Percentiles rank a stretch among this genome's conserved stretches.
Conservation (phyloP, 2,113 vertebrate genomes). For the Hemibagrus wyckioides region DNA sequence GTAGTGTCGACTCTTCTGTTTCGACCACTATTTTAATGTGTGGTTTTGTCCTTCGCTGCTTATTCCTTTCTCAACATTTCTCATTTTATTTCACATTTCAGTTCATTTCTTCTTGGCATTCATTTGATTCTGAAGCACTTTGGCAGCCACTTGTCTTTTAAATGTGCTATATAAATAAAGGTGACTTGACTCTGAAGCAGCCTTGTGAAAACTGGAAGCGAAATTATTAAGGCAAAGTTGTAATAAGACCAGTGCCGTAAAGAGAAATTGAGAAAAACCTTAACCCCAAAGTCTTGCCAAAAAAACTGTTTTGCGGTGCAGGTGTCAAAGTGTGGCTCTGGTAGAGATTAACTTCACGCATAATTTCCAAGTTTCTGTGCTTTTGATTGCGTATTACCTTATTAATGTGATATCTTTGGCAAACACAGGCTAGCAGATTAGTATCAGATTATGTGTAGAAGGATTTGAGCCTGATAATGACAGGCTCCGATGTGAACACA, state of each 20-base stretch:
- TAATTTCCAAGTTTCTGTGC: background rate
- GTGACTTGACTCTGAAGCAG: too few species aligned
- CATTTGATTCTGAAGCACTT: too few species aligned
- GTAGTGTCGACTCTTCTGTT: background rate
- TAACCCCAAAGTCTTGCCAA: too few species aligned
- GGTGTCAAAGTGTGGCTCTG: background rate
- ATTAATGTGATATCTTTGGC: background rate
- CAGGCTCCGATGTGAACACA: background rate
- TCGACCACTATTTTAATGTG: background rate
- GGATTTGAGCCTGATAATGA: slow-evolving; percentile 6
- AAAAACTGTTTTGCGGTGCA: too few species aligned
- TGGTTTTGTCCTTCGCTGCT: background rate
- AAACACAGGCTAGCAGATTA: background rate
- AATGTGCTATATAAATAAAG: background rate
- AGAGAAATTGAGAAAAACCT: too few species aligned
- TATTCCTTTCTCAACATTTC: too few species aligned
- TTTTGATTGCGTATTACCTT: background rate
- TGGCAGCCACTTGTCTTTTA: too few species aligned
- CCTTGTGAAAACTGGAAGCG: background rate
- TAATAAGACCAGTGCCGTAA: too few species aligned
- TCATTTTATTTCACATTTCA: too few species aligned
- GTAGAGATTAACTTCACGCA: background rate
- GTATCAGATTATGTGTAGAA: background rate
- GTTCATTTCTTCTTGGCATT: too few species aligned
- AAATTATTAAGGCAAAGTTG: background rate